phyloP scores from a whole-genome alignment of 2,888 invertebrate species.

The Hypolimnas misippus region DNA sequence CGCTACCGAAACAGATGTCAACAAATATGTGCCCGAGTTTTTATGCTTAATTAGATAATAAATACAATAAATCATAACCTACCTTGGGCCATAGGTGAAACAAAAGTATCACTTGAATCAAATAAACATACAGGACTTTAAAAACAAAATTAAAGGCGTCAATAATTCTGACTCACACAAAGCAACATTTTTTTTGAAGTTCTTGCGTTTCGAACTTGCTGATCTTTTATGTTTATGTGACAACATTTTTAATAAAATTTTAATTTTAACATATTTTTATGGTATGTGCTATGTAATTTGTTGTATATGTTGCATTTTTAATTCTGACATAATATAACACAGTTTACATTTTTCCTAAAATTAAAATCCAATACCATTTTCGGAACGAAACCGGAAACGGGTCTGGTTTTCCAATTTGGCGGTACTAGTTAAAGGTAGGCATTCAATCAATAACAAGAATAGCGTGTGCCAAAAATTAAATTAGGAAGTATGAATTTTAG shows the following conservation, averaged over 20 bases:
- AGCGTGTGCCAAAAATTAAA: conserved; percentile 26
- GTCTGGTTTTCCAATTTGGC: conserved; percentile 35
- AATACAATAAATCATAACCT: conserved; percentile 49
- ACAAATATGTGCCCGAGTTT: neutral
- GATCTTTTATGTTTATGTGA: too few species aligned
- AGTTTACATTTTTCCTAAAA: too few species aligned
- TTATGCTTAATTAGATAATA: conserved; percentile 7
- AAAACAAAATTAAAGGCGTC: conserved; percentile 37
- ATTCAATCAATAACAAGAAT: conserved; percentile 39
- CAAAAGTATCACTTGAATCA: neutral
- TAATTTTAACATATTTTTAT: neutral
- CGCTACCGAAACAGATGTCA: conserved; percentile 72
- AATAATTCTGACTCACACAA: conserved; percentile 43
- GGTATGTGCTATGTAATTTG: neutral
- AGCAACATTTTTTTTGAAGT: conserved; percentile 36
- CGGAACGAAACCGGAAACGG: conserved; percentile 43
- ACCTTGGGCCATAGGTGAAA: conserved; percentile 66
- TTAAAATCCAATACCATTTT: conserved; percentile 22
- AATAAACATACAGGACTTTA: conserved; percentile 14
- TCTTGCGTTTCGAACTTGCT: conserved; percentile 25
- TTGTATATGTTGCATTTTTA: neutral
- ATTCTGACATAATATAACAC: too few species aligned
- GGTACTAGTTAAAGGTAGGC: conserved; percentile 40
- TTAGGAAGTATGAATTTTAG: conserved; percentile 12
- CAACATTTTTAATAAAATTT: neutral